These are phyloP conservation scores for Phalacrocorax carbo DNA, from an alignment of 2,113 vertebrate genomes.

Conservation along the genomic window DNA sequence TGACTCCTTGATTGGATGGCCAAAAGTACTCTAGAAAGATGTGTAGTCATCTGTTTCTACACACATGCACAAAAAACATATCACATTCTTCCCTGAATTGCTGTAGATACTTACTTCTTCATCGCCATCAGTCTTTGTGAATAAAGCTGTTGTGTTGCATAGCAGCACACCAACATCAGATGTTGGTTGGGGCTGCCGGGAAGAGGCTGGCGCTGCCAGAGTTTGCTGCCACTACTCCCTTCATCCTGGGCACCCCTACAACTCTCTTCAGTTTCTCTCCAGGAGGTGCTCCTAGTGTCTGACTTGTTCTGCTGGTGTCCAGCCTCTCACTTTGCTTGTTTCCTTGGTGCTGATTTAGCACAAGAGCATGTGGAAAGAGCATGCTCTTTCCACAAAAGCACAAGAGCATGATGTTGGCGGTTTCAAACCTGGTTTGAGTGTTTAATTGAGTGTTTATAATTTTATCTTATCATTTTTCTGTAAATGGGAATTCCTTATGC, in stretches of 20 bases:
- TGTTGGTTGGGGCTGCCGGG: background rate
- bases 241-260: background rate
- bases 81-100: background rate
- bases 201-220: background rate
- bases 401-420: background rate
- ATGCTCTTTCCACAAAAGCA: background rate
- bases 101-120: background rate
- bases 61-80: background rate
- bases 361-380: background rate
- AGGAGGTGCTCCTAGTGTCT: background rate
- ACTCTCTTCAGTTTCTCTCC: background rate
- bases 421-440: background rate
- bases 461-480: background rate
- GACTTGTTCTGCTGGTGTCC: background rate
- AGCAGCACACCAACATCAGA: background rate
- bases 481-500: background rate
- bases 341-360: background rate
- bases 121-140: background rate
- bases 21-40: background rate
- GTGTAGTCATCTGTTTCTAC: background rate
- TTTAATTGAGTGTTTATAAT: background rate
- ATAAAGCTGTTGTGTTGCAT: background rate
- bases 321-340: background rate
- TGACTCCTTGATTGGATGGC: background rate
- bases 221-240: background rate